Percentiles rank a stretch among this genome's conserved stretches.
Evolutionary conservation across 2,888 invertebrate species (phyloP).

Genomic region (Melinaea menophilus): DNA sequence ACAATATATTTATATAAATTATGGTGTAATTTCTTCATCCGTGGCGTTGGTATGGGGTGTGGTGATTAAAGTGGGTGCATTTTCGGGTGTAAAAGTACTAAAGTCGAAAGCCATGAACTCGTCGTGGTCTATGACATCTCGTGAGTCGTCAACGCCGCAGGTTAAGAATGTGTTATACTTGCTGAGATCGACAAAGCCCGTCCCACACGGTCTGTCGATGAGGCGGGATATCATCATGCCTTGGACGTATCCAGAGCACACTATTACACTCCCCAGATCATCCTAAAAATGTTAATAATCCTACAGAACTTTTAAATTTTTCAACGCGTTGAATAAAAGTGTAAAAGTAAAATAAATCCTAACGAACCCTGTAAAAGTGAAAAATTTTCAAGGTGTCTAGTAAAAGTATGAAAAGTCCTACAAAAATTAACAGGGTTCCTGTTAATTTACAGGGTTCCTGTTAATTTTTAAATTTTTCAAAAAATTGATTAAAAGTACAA

Average conservation of each 20-base stretch:
- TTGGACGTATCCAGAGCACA: constrained; percentile 55
- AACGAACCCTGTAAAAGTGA: too few species aligned
- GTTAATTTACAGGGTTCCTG: too few species aligned
- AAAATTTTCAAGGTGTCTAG: too few species aligned
- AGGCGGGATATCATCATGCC: constrained; percentile 65
- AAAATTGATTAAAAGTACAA: too few species aligned
- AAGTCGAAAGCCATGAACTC: constrained; percentile 44
- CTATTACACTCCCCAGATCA: constrained; percentile 58
- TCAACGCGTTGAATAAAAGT: too few species aligned
- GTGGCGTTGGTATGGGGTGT: constrained; percentile 16
- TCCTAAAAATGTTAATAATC: constrained; percentile 43
- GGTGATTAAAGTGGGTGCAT: constrained; percentile 26
- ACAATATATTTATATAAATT: background rate
- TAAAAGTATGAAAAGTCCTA: too few species aligned
- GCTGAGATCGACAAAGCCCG: constrained; percentile 58
- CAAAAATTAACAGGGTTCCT: too few species aligned
- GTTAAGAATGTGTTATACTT: constrained; percentile 58
- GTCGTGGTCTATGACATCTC: constrained; percentile 55
- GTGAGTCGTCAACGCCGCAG: constrained; percentile 65
- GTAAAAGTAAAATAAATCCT: too few species aligned
- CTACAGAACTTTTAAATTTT: too few species aligned
- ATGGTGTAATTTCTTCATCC: background rate
- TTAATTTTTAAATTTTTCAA: too few species aligned
- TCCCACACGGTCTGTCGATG: constrained; percentile 64
- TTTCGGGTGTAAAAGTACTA: constrained; percentile 21